Percentiles rank a stretch among this genome's conserved stretches.
Conservation (phyloP, 2,113 vertebrate genomes). For the Gambusia affinis region DNA sequence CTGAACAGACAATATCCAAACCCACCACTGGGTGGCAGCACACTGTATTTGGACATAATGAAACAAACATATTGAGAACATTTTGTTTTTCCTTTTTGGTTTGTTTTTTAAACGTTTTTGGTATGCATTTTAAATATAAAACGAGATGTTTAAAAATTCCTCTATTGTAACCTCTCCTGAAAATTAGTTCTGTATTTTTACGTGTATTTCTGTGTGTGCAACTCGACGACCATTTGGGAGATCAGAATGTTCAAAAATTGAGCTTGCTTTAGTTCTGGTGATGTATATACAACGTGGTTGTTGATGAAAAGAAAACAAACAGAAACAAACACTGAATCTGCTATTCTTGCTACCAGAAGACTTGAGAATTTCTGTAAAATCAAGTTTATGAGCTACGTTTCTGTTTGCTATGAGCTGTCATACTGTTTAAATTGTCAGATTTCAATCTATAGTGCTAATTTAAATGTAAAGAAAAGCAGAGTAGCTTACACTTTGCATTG, state of each 20-base stretch:
- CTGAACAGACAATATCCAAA: constrained; percentile 71
- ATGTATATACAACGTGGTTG: constrained; percentile 81
- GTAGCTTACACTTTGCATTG: constrained; percentile 76
- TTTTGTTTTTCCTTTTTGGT: constrained; percentile 54
- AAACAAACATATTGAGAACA: constrained; percentile 72
- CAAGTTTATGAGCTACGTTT: constrained; percentile 76
- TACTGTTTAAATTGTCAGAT: constrained; percentile 72
- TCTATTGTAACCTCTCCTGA: constrained; percentile 73
- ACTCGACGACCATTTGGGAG: constrained; percentile 73
- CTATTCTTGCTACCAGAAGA: constrained; percentile 77
- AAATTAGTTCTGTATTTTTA: constrained; percentile 77
- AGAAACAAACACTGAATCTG: constrained; percentile 70
- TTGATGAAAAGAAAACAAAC: constrained; percentile 72
- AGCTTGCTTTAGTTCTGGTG: constrained; percentile 82
- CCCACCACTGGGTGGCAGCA: constrained; percentile 70
- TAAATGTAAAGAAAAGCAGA: constrained; percentile 77
- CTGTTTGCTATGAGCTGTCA: constrained; percentile 80
- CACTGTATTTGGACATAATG: constrained; percentile 76
- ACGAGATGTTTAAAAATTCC: constrained; percentile 76
- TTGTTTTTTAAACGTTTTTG: constrained; percentile 81
- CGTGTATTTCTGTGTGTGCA: constrained; percentile 79
- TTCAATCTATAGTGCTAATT: constrained; percentile 75
- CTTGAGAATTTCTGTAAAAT: constrained; percentile 71
- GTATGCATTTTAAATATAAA: constrained; percentile 83
- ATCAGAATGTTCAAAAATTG: constrained; percentile 77